Base-by-base conservation (phyloP, 1,140 invertebrate genomes). In the Gryon sp. region DNA sequence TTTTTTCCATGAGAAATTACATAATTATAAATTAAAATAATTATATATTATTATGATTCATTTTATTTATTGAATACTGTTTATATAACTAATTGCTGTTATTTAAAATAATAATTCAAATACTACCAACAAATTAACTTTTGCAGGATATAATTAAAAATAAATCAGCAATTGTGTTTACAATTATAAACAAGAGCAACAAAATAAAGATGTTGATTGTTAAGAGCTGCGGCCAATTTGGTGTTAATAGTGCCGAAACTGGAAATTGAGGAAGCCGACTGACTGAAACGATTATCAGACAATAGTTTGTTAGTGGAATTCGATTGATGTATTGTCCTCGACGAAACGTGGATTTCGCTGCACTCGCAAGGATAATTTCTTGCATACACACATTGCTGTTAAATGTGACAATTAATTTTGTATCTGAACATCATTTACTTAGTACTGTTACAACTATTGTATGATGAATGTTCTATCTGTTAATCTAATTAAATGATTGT, bases 251-350 rank as follows among this genome's bases (percentile, higher is more conserved):
- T 30, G 15, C 12, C 65, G 50, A 63, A 69, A 41, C 55, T 76
- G 50, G 40, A 69, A 76, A 69, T 76, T 60, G 63, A 52, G 45
- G 69, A 65, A 59, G 30, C 63, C 53, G 76, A 57, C 20, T 26
- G 62, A 45, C 75, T 82, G 34, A 75, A 83, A 84, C 84, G 78
- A 88, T 87, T 87, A 87, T 82, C 84, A 82, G 80, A 88, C 86
- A 88, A 88, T 88, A 87, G 86, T 87, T 88, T 88, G 87, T 88
- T 88, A 88, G 87, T 62, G 79, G 80, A 81, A 84, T 86, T 87
- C 84, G 84, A 84, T 81, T 85, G 79, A 79, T 86, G 85, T 86
- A 88, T 88, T 88, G 87, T 88, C 87, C 86, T 83, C 72, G 34
- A 48, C 75, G 80, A 84, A 87, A 81, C 79, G 86, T 82, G 69